Evolutionary conservation across 2,888 invertebrate genomes (phyloP), one percentile per base, ranked within the genome.

Genomic region (Drosophila mayaguana): DNA sequence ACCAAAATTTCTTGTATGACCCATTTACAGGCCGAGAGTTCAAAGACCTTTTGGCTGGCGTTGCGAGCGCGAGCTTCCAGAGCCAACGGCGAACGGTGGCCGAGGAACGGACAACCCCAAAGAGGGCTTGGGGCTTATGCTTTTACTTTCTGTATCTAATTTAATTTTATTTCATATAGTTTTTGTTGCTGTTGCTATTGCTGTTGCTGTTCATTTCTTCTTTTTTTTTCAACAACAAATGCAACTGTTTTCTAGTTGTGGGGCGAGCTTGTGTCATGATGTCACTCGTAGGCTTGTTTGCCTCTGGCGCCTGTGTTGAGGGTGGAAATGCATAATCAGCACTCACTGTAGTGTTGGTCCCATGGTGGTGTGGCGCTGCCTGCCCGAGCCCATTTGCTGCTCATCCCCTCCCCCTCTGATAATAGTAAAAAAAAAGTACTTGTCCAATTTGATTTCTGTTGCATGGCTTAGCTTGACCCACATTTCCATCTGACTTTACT

Each of bases 11-110:
- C 63, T 78, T 78, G 75, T 80, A 81, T 91, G 92, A 91, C 91
- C 91, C 90, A 91, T 90, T 92, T 92, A 87, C 78, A 56, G 78
- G 77, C 70, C 72, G 71, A 67, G 86, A 91, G 91, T 91, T 91
- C 92, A 92, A 91, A 90, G 91, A 91, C 92, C 91, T 91, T 61
- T 79, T 54, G 36, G 40, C 45, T 36, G 54, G 22, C 14, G 28
- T 11, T 48, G 48, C 48, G n/a, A 28, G n/a, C 48, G 36, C 71
- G 34, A 66, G 66, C 64, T 67, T 43, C 45, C 43, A 36, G 32
- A 42, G 36, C 45, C 20, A 65, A 25, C 46, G 9, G 8, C 25
- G 16, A 25, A 16, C 25, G 56, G 45, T 36, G 55, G 12, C 4
- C 36, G 36, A 36, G 36, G n/a, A 46, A 43, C 65, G 62, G 88